These are phyloP conservation scores for Dryadula phaetusa DNA, from an alignment of 2,888 invertebrate species.

Conservation along the genomic window DNA sequence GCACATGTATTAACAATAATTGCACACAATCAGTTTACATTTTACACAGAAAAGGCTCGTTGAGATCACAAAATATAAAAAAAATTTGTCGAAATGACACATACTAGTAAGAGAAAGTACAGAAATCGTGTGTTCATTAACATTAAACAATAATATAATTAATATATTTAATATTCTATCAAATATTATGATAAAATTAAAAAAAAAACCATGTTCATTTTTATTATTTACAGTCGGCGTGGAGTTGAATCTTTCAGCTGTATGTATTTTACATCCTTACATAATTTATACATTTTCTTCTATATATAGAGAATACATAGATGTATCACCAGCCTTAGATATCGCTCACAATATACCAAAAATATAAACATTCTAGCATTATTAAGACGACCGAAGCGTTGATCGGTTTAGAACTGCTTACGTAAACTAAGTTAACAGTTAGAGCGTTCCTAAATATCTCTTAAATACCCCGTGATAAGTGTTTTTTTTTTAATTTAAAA, in stretches of 20 bases:
- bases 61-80: constrained; percentile 43
- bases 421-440: constrained; percentile 28
- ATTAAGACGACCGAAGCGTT: constrained; percentile 52
- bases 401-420: constrained; percentile 37
- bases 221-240: constrained; percentile 58
- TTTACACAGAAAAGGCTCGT: constrained; percentile 27
- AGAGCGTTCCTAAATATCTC: constrained; percentile 36
- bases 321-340: constrained; percentile 79
- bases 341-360: constrained; percentile 58
- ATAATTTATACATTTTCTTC: constrained; percentile 56
- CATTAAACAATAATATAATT: constrained; percentile 8
- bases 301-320: constrained; percentile 62
- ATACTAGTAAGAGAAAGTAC: neutral
- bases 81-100: constrained; percentile 10
- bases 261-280: constrained; percentile 65
- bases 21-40: constrained; percentile 35
- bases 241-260: constrained; percentile 73
- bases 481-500: neutral
- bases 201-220: too few species aligned
- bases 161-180: constrained; percentile 25
- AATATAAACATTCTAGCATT: constrained; percentile 49
- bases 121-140: neutral
- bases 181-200: constrained; percentile 43
- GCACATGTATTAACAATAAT: constrained; percentile 34
- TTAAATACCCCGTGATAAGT: constrained; percentile 37